phyloP scores from a whole-genome alignment of 2,113 vertebrate species.

The Charina bottae region DNA sequence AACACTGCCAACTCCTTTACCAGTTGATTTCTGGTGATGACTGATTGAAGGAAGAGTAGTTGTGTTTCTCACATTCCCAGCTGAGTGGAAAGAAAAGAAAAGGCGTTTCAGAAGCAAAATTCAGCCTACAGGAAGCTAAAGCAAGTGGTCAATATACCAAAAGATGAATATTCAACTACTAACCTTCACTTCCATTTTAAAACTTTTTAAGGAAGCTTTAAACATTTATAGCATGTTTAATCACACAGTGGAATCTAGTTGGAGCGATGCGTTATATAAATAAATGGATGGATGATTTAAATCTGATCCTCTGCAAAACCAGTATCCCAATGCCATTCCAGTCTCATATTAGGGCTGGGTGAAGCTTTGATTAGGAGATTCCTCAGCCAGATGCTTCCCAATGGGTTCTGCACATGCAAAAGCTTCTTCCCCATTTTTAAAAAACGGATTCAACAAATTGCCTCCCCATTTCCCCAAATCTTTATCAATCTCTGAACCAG shows the following conservation, averaged over 20 bases:
- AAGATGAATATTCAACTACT: background rate
- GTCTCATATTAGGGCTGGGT: background rate
- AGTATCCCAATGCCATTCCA: background rate
- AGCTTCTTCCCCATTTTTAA: too few relatives aligned
- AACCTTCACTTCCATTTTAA: background rate
- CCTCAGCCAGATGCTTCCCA: background rate
- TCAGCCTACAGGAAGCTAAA: background rate
- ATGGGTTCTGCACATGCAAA: background rate
- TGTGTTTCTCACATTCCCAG: conserved; percentile 78
- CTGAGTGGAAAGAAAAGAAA: conserved; percentile 50
- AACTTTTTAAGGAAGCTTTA: background rate
- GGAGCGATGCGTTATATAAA: background rate
- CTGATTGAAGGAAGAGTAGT: conserved; percentile 70
- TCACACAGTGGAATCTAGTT: background rate
- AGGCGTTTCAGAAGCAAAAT: background rate
- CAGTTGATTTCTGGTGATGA: conserved; percentile 73
- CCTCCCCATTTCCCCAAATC: background rate
- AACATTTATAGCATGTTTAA: background rate
- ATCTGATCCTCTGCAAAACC: background rate
- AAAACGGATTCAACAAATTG: background rate
- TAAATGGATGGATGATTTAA: background rate
- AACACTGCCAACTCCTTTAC: conserved; percentile 60
- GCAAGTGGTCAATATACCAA: background rate
- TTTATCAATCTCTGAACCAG: background rate
- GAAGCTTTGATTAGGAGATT: background rate